Evolutionary conservation across 92 coral and sea anemone genomes (phyloP).

Genomic region (Porites evermanni): DNA sequence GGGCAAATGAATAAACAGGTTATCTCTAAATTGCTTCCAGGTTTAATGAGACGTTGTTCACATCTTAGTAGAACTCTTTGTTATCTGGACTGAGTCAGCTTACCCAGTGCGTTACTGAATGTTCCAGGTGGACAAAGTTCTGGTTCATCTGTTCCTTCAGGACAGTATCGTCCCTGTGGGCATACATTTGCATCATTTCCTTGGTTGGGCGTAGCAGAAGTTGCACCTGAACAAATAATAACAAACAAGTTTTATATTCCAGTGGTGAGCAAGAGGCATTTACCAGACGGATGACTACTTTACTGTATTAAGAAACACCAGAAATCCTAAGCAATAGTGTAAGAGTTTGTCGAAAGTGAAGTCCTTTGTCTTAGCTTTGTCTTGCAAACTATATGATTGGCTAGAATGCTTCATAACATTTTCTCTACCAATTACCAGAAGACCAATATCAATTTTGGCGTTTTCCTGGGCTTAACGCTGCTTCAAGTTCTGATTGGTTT

Average conservation of each 20-base stretch:
- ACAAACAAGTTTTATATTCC: too few relatives aligned
- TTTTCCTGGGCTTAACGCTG: too few relatives aligned
- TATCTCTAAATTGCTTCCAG: background rate
- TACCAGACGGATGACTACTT: background rate
- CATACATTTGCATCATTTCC: constrained; percentile 85
- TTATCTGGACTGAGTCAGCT: background rate
- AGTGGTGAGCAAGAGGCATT: background rate
- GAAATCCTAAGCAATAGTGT: too few relatives aligned
- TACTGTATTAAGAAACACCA: background rate
- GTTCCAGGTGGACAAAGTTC: constrained; percentile 89
- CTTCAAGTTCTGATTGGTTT: too few relatives aligned
- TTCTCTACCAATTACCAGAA: too few relatives aligned
- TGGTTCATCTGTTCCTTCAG: constrained; percentile 87
- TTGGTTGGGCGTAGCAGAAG: constrained; percentile 87
- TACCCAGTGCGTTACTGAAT: constrained; percentile 87
- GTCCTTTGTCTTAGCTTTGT: too few relatives aligned
- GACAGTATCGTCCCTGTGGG: constrained; percentile 82
- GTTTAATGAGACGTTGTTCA: background rate
- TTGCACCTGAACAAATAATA: constrained; percentile 74
- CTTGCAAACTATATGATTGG: too few relatives aligned
- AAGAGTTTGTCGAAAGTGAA: too few relatives aligned
- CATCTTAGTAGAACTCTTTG: background rate
- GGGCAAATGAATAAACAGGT: background rate
- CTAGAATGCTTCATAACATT: too few relatives aligned
- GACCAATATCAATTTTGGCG: too few relatives aligned